phyloP scores from a whole-genome alignment of 2,888 invertebrate species.

The Plagodis pulveraria region DNA sequence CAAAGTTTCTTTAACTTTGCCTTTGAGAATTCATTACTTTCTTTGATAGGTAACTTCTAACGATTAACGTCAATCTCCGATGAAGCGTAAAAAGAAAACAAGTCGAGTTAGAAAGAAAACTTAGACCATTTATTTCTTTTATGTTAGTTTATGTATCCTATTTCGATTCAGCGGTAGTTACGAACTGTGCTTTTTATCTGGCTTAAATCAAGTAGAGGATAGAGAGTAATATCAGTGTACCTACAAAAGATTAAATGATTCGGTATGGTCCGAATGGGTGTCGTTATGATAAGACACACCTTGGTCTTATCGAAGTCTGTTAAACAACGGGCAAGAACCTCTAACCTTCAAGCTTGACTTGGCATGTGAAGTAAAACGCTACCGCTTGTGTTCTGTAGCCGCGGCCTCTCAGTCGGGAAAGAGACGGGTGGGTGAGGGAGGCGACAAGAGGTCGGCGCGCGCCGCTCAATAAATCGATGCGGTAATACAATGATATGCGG shows the following conservation, averaged over 20 bases:
- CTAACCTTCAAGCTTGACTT: constrained; percentile 18
- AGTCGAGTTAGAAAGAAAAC: constrained; percentile 31
- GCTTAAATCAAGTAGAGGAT: too few relatives aligned
- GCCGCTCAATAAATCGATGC: constrained; percentile 84
- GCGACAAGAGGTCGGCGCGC: constrained; percentile 70
- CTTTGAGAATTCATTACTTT: constrained; percentile 28
- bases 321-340: constrained; percentile 23
- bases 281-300: constrained; percentile 24
- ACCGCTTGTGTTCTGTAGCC: constrained; percentile 33
- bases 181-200: too few relatives aligned
- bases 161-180: constrained; percentile 12
- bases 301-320: constrained; percentile 14
- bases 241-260: neutral
- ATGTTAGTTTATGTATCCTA: constrained; percentile 26
- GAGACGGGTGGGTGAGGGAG: constrained; percentile 57
- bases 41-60: constrained; percentile 36
- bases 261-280: neutral
- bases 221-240: neutral
- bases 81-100: constrained; percentile 41
- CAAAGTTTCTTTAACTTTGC: constrained; percentile 21
- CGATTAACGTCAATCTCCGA: constrained; percentile 42
- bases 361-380: constrained; percentile 30
- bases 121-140: constrained; percentile 21
- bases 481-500: constrained; percentile 75
- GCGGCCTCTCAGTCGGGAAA: constrained; percentile 54